Evolutionary conservation across 2,113 vertebrate genomes (phyloP).

Genomic region (Oncorhynchus clarkii): DNA sequence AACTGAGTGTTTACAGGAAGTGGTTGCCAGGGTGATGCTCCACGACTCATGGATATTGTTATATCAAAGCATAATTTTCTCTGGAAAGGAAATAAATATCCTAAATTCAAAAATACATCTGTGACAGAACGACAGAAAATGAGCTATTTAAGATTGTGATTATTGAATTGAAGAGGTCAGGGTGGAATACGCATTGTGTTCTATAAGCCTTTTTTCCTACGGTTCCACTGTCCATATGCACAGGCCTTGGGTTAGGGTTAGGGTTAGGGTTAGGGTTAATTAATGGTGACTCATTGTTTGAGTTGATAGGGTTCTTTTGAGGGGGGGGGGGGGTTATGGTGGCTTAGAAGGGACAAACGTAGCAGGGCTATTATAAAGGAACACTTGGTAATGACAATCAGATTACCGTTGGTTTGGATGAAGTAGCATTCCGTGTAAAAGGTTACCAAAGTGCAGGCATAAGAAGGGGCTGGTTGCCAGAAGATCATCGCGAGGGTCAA

Average conservation of each 20-base stretch:
- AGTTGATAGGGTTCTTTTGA: not conserved
- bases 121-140: not conserved
- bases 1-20: conserved; percentile 36
- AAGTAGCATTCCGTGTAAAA: too few relatives aligned
- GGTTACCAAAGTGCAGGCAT: too few relatives aligned
- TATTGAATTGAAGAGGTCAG: not conserved
- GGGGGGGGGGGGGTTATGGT: not conserved
- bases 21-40: conserved; percentile 34
- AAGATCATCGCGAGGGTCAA: too few relatives aligned
- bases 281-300: not conserved
- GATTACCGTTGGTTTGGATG: too few relatives aligned
- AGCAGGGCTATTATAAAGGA: too few relatives aligned
- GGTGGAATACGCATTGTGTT: not conserved
- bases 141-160: not conserved
- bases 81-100: not conserved
- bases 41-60: conserved; percentile 16
- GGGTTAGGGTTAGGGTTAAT: not conserved
- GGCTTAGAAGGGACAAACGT: not conserved
- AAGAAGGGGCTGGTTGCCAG: too few relatives aligned
- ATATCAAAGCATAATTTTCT: not conserved
- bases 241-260: not conserved
- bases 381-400: too few relatives aligned
- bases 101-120: conserved; percentile 20
- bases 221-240: not conserved
- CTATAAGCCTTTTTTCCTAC: not conserved